Evolutionary conservation across 2,113 vertebrate species (phyloP).

Genomic region (Thamnaconus septentrionalis): DNA sequence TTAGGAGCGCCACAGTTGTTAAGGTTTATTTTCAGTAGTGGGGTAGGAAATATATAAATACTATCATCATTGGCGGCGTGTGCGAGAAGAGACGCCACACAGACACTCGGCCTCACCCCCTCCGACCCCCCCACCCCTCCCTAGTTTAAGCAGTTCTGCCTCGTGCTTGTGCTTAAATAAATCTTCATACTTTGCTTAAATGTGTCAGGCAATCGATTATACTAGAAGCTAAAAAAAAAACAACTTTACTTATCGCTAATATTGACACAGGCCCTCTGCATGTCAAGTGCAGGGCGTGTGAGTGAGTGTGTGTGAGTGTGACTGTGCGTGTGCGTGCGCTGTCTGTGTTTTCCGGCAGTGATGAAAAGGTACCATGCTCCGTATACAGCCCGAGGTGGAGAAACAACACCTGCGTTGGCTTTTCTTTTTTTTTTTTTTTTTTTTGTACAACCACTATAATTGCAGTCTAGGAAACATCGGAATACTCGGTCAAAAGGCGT

Average conservation of each 20-base stretch:
- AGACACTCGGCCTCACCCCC: conserved; percentile 17
- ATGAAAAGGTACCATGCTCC: conserved; percentile 58
- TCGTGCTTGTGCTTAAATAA: conserved; percentile 38
- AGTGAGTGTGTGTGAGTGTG: conserved; percentile 24
- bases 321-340: too few species aligned
- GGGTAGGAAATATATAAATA: conserved; percentile 55
- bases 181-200: conserved; percentile 28
- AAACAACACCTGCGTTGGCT: conserved; percentile 65
- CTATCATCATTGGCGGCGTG: conserved; percentile 40
- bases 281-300: conserved; percentile 44
- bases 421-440: conserved; percentile 7
- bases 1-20: conserved; percentile 57
- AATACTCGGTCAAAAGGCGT: conserved; percentile 53
- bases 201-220: conserved; percentile 28
- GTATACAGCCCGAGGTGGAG: conserved; percentile 47
- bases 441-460: conserved; percentile 64
- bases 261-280: conserved; percentile 44
- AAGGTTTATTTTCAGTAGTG: conserved; percentile 63
- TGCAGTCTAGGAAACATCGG: conserved; percentile 53
- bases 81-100: conserved; percentile 35
- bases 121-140: conserved; percentile 7
- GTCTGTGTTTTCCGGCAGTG: conserved; percentile 32
- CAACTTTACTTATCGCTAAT: conserved; percentile 32
- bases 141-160: conserved; percentile 23
- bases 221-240: conserved; percentile 12